phyloP scores from a whole-genome alignment of 2,113 vertebrate genomes.

The Pelvicachromis taeniatus region DNA sequence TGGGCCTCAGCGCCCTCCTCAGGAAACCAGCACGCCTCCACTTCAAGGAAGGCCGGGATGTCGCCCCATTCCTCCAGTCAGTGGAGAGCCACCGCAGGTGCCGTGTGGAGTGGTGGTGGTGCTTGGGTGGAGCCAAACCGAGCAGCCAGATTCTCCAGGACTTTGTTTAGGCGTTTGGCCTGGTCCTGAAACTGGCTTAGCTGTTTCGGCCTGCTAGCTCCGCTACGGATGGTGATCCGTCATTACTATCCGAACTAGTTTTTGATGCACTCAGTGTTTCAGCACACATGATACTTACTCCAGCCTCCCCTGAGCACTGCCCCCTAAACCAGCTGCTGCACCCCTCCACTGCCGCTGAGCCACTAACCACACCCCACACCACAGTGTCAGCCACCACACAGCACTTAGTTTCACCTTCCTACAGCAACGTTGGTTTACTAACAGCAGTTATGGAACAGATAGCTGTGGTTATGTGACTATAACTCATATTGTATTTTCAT shows the following conservation, averaged over 20 bases:
- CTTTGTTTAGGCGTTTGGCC: neutral
- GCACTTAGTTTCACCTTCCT: neutral
- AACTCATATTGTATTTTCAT: neutral
- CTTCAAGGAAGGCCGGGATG: neutral
- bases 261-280: neutral
- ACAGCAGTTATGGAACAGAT: neutral
- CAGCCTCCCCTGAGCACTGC: neutral
- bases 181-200: neutral
- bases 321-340: neutral
- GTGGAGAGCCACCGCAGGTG: no score
- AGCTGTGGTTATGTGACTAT: neutral
- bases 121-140: neutral
- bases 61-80: no score
- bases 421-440: no score
- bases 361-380: neutral
- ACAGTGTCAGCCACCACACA: neutral
- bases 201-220: neutral
- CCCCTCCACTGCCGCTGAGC: neutral
- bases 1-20: neutral
- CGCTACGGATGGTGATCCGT: neutral
- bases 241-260: neutral
- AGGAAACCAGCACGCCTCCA: neutral
- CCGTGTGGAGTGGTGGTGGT: no score
- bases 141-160: neutral
- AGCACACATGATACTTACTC: neutral